A percentile compares a stretch with the other conserved stretches of the same genome.
Evolutionary conservation across 2,113 vertebrate genomes (phyloP).

Genomic region (Amphilophus citrinellus): DNA sequence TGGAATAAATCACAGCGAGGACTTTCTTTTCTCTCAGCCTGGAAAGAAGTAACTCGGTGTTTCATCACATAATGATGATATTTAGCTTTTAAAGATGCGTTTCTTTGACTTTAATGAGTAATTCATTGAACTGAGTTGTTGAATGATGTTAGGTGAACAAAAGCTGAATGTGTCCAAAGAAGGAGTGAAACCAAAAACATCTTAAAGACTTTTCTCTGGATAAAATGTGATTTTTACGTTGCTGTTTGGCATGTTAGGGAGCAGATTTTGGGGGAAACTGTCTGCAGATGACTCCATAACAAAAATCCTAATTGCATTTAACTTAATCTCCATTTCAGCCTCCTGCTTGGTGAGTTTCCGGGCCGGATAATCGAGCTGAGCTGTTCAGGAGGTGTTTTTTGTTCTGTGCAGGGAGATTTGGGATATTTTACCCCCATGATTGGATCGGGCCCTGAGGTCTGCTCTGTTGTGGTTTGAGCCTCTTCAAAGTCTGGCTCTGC

Average conservation of each 20-base stretch:
- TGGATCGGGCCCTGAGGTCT: slow-evolving; percentile 36
- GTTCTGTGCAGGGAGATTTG: slow-evolving; percentile 25
- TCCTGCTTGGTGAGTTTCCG: background rate
- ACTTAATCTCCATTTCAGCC: background rate
- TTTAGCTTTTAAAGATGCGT: no score
- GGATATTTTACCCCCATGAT: slow-evolving; percentile 34
- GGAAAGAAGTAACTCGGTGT: background rate
- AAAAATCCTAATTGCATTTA: background rate
- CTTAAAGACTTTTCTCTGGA: no score
- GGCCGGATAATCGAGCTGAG: background rate
- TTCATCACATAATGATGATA: no score
- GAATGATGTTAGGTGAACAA: no score
- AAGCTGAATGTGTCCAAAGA: no score
- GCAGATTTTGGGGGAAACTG: no score
- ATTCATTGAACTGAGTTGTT: no score
- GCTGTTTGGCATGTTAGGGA: no score
- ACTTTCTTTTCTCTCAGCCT: slow-evolving; percentile 19
- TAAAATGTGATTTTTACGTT: no score
- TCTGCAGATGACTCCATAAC: background rate
- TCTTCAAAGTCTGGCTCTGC: slow-evolving; percentile 44
- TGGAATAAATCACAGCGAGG: slow-evolving; percentile 19
- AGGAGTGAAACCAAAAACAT: no score
- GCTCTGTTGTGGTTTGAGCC: slow-evolving; percentile 61
- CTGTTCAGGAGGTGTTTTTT: slow-evolving; percentile 39
- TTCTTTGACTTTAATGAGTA: no score